A percentile compares a stretch with the other conserved stretches of the same genome.
phyloP scores from a whole-genome alignment of 2,113 vertebrate species.

The Zapornia atra region DNA sequence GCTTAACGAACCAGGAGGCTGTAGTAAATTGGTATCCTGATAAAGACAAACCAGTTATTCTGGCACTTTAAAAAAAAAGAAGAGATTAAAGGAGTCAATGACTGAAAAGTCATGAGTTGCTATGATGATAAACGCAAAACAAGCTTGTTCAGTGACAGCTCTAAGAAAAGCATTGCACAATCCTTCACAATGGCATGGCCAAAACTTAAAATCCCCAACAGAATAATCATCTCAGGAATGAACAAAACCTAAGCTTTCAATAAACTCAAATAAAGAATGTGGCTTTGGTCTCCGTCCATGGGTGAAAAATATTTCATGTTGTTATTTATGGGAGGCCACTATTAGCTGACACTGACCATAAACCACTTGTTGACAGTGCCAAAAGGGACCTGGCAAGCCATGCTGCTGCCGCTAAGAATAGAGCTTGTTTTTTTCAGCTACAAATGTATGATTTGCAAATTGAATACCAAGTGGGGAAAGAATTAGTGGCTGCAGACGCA shows the following conservation, averaged over 20 bases:
- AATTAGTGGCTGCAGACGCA: background rate
- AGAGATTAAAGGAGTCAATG: background rate
- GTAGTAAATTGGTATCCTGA: background rate
- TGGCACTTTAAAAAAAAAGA: background rate
- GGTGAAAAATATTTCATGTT: slow-evolving; percentile 7
- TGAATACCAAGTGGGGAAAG: slow-evolving; percentile 20
- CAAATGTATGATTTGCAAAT: slow-evolving; percentile 45
- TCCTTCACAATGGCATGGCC: background rate
- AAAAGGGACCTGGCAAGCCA: slow-evolving; percentile 25
- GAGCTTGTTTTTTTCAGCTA: slow-evolving; percentile 35
- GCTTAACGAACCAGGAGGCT: background rate
- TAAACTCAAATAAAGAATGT: slow-evolving; percentile 43
- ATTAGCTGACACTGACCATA: slow-evolving; percentile 62
- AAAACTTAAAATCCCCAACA: slow-evolving; percentile 2
- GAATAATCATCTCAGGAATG: slow-evolving; percentile 17
- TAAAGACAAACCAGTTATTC: background rate
- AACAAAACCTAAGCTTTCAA: slow-evolving; percentile 1
- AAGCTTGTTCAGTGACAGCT: background rate
- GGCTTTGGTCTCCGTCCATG: slow-evolving; percentile 17
- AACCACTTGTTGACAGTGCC: slow-evolving; percentile 58
- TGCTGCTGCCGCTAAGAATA: slow-evolving; percentile 39
- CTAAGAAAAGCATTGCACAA: slow-evolving; percentile 52
- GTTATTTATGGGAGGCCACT: slow-evolving; percentile 53
- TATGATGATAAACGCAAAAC: slow-evolving; percentile 46
- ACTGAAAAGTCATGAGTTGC: background rate